Evolutionary conservation across 2,888 invertebrate genomes (phyloP).

Genomic region (Brassicogethes aeneus): DNA sequence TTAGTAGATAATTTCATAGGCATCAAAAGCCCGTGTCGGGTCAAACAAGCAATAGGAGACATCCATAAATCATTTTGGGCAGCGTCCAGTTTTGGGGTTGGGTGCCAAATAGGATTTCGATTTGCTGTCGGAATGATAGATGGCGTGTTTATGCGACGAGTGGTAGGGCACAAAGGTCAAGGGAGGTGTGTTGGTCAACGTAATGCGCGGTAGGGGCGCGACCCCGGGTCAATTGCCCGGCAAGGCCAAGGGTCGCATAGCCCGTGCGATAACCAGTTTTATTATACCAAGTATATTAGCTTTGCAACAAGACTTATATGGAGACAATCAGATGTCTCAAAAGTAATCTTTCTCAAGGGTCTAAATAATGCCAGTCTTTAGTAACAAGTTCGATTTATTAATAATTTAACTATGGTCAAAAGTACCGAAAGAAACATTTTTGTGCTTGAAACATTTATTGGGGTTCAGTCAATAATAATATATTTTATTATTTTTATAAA

Average conservation of each 20-base stretch:
- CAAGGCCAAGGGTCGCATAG: constrained; percentile 18
- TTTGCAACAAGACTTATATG: too few species aligned
- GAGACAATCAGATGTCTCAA: too few species aligned
- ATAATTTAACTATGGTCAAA: too few species aligned
- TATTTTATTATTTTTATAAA: too few species aligned
- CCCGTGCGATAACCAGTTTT: too few species aligned
- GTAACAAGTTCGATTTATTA: too few species aligned
- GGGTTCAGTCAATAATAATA: too few species aligned
- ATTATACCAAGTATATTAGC: too few species aligned
- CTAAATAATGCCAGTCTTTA: too few species aligned
- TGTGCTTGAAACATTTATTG: too few species aligned
- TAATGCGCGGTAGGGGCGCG: constrained; percentile 37
- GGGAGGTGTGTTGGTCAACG: constrained; percentile 41
- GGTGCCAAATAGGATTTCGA: constrained; percentile 34
- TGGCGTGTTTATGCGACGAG: constrained; percentile 42
- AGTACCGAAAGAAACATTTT: too few species aligned
- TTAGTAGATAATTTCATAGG: neutral
- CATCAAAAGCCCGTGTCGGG: neutral
- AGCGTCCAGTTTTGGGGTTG: constrained; percentile 12
- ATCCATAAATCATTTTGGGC: neutral
- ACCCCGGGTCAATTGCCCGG: constrained; percentile 41
- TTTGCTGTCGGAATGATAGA: constrained; percentile 36
- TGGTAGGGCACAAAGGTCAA: constrained; percentile 42
- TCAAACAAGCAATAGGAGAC: neutral
- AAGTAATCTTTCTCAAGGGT: too few species aligned